Evolutionary conservation across 2,797 vertebrate species (phyloP).

Genomic region (Sebastes matsubarae): DNA sequence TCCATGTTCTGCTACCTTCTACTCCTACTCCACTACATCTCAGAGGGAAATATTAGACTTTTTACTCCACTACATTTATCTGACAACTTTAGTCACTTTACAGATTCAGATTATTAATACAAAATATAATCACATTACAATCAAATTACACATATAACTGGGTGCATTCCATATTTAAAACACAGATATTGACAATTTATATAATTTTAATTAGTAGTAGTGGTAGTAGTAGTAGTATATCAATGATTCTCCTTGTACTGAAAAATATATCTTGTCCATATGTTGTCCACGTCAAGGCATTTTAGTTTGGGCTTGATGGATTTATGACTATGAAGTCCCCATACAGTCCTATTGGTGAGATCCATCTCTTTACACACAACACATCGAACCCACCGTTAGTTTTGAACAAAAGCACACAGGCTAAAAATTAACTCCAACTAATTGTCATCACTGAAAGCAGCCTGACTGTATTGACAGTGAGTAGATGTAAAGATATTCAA

Average conservation of each 20-base stretch:
- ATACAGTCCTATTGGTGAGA: background rate
- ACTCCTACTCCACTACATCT: too few relatives aligned
- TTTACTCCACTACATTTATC: too few relatives aligned
- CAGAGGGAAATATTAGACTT: too few relatives aligned
- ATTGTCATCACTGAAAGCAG: slow-evolving; percentile 8
- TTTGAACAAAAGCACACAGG: slow-evolving; percentile 14
- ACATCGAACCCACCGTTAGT: background rate
- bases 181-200: too few relatives aligned
- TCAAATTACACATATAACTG: too few relatives aligned
- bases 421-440: slow-evolving; percentile 40
- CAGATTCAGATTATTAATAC: too few relatives aligned
- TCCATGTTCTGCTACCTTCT: too few relatives aligned
- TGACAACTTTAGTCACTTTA: too few relatives aligned
- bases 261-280: background rate
- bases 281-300: background rate
- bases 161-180: too few relatives aligned
- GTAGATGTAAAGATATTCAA: slow-evolving; percentile 2
- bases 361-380: slow-evolving; percentile 5
- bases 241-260: background rate
- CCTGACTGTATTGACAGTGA: background rate
- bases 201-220: too few relatives aligned
- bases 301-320: background rate
- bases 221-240: too few relatives aligned
- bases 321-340: slow-evolving; percentile 23
- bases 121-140: too few relatives aligned